Conservation (phyloP, 2,888 invertebrate genomes). For the Drosophila cracens region DNA sequence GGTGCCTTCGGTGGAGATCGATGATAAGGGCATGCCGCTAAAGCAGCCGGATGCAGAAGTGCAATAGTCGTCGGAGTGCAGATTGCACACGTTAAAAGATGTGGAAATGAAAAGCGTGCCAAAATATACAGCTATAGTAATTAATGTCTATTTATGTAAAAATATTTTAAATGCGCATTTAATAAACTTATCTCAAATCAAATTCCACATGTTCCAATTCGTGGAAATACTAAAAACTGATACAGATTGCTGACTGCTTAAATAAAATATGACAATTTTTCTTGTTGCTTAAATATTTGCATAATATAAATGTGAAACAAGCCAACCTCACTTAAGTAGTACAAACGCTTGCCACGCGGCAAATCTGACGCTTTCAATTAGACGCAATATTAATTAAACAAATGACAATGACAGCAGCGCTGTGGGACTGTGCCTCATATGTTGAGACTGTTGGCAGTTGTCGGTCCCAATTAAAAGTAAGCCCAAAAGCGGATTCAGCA, state of each 20-base stretch:
- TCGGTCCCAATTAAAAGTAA: constrained; percentile 52
- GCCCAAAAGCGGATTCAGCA: constrained; percentile 38
- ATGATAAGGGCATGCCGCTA: constrained; percentile 89
- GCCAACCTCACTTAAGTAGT: constrained; percentile 8
- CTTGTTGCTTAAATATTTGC: not conserved
- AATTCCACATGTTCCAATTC: not conserved
- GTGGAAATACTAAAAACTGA: not conserved
- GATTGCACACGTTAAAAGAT: not conserved
- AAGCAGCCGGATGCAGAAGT: constrained; percentile 56
- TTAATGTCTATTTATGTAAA: constrained; percentile 65
- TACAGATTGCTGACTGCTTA: not conserved
- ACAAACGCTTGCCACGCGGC: constrained; percentile 12
- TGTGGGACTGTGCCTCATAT: constrained; percentile 27
- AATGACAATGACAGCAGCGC: constrained; percentile 42
- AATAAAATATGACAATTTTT: not conserved
- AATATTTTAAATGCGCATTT: constrained; percentile 57
- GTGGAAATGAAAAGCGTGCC: constrained; percentile 60
- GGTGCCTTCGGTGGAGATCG: constrained; percentile 92
- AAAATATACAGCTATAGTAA: constrained; percentile 69
- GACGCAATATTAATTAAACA: constrained; percentile 58
- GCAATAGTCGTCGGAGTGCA: constrained; percentile 25
- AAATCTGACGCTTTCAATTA: constrained; percentile 29
- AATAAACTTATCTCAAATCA: constrained; percentile 50
- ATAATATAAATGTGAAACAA: not conserved
- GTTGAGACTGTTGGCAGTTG: constrained; percentile 10